Evolutionary conservation across 2,113 vertebrate genomes (phyloP).

Genomic region (Pseudopodoces humilis): DNA sequence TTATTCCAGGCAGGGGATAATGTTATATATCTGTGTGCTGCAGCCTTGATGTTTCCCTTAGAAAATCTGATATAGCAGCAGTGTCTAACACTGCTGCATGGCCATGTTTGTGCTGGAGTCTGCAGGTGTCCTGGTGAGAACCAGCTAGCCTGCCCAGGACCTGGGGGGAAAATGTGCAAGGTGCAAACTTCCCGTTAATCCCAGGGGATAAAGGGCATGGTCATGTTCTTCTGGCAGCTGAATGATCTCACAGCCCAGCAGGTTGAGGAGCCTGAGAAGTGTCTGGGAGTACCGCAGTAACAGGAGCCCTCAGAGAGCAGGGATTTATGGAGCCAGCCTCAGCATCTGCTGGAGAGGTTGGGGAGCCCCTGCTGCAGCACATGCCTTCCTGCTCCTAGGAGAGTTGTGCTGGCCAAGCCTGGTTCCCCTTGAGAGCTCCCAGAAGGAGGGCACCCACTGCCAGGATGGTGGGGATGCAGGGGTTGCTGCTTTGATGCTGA

Average conservation of each 20-base stretch:
- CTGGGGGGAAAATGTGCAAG: neutral
- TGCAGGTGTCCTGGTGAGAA: neutral
- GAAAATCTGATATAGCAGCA: neutral
- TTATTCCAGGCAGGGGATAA: neutral
- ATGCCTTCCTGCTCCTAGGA: accelerated
- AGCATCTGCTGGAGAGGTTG: neutral
- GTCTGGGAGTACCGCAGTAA: neutral
- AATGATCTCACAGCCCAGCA: accelerated
- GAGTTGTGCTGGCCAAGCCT: accelerated
- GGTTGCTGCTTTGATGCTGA: neutral
- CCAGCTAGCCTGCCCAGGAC: neutral
- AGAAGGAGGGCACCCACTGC: neutral
- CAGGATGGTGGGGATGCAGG: accelerated
- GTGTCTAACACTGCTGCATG: neutral
- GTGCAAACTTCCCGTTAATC: neutral
- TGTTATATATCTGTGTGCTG: neutral
- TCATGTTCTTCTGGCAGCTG: neutral
- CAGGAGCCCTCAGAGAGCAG: neutral
- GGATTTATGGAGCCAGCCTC: neutral
- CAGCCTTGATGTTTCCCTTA: neutral
- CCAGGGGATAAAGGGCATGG: neutral
- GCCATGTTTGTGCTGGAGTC: neutral
- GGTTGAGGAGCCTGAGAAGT: neutral
- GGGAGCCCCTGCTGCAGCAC: neutral
- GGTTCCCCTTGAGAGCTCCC: neutral